Percentiles rank a stretch among this genome's conserved stretches.
phyloP scores from a whole-genome alignment of 2,888 invertebrate genomes.

The Macropis europaea region DNA sequence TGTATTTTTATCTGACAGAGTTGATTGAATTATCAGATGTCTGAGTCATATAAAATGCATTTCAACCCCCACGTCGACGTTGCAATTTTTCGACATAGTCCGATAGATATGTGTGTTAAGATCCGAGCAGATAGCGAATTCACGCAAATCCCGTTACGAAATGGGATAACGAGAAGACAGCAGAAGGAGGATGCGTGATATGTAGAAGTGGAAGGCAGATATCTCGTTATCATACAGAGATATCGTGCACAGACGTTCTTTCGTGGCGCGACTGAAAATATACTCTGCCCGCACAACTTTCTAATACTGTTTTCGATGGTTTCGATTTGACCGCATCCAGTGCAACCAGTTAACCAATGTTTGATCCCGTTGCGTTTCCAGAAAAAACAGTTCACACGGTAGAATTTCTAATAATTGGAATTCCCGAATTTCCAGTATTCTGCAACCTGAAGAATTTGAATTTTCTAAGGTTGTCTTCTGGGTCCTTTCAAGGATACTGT shows the following conservation, averaged over 20 bases:
- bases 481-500: no score
- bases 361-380: no score
- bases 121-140: background rate
- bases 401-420: no score
- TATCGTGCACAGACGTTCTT: slow-evolving; percentile 20
- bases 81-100: no score
- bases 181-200: background rate
- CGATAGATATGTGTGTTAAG: background rate
- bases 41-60: no score
- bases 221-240: slow-evolving; percentile 26
- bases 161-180: background rate
- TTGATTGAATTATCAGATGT: no score
- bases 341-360: background rate
- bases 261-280: background rate
- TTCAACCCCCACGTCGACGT: no score
- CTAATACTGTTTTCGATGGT: slow-evolving; percentile 15
- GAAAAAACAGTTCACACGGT: no score
- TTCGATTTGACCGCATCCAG: background rate
- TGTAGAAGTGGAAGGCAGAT: background rate
- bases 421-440: no score
- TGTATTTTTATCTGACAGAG: no score
- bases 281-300: slow-evolving; percentile 19
- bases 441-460: no score
- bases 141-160: slow-evolving; percentile 10
- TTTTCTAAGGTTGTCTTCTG: no score